These are phyloP conservation scores for Megalops cyprinoides DNA, from an alignment of 2,797 vertebrate species.

Conservation along the genomic window DNA sequence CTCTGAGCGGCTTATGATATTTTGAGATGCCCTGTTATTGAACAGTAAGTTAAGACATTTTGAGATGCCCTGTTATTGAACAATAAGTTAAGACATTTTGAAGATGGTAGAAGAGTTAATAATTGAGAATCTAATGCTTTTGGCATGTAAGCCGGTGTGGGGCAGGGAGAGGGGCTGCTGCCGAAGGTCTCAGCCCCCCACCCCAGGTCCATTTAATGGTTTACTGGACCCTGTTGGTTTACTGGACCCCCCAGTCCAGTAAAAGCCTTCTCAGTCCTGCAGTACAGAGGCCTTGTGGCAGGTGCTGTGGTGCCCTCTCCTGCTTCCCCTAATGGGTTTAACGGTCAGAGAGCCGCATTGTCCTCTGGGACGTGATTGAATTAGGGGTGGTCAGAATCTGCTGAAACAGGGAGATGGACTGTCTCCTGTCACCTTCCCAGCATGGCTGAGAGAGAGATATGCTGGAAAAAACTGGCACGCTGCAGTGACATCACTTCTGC, in stretches of 20 bases:
- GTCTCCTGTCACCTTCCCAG: slow-evolving; percentile 60
- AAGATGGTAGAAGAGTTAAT: background rate
- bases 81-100: background rate
- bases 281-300: background rate
- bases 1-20: background rate
- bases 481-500: background rate
- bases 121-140: background rate
- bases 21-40: background rate
- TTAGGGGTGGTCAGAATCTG: slow-evolving; percentile 53
- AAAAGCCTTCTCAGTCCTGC: background rate
- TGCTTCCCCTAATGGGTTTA: slow-evolving; percentile 25
- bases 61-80: background rate
- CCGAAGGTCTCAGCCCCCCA: too few species aligned
- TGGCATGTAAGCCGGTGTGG: background rate
- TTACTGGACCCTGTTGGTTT: too few species aligned
- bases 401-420: slow-evolving; percentile 57
- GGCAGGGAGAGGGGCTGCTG: background rate
- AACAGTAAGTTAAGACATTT: background rate
- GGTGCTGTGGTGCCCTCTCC: background rate
- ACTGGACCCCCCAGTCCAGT: background rate
- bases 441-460: slow-evolving; percentile 34
- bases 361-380: slow-evolving; percentile 46
- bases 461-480: background rate
- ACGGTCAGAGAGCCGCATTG: slow-evolving; percentile 34
- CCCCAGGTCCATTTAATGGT: too few species aligned